Evolutionary conservation across 2,888 invertebrate species (phyloP).

Genomic region (Tholera decimalis): DNA sequence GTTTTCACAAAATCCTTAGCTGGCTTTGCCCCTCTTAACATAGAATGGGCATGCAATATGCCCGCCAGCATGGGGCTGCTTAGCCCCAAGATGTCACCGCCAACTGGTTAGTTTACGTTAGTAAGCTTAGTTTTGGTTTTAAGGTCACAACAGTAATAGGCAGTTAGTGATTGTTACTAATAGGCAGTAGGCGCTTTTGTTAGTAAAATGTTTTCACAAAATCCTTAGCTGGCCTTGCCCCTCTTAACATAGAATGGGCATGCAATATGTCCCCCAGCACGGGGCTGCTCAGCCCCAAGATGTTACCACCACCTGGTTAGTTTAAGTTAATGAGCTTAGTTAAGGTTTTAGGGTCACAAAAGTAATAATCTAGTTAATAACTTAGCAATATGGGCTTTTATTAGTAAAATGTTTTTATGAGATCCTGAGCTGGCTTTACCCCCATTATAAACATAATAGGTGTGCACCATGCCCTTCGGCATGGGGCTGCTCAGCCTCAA

Average conservation of each 20-base stretch:
- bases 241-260: slow-evolving; percentile 93
- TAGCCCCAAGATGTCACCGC: slow-evolving; percentile 86
- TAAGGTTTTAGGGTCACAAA: too few species aligned
- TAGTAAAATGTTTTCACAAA: not conserved
- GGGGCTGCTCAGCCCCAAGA: slow-evolving; percentile 85
- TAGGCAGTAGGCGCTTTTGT: too few species aligned
- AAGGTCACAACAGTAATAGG: too few species aligned
- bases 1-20: slow-evolving; percentile 46
- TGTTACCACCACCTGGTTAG: slow-evolving; percentile 84
- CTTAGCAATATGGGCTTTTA: too few species aligned
- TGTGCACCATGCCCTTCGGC: slow-evolving; percentile 84
- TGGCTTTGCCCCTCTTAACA: slow-evolving; percentile 92
- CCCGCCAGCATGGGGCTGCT: slow-evolving; percentile 86
- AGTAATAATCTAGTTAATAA: too few species aligned
- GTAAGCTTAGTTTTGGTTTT: slow-evolving; percentile 49
- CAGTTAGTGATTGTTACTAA: too few species aligned
- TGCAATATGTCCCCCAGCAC: slow-evolving; percentile 85
- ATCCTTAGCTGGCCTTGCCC: slow-evolving; percentile 76
- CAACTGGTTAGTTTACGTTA: slow-evolving; percentile 74
- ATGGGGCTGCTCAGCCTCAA: slow-evolving; percentile 86
- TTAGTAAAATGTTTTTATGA: not conserved
- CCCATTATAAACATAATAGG: slow-evolving; percentile 93
- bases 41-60: slow-evolving; percentile 91
- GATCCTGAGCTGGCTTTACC: slow-evolving; percentile 69
- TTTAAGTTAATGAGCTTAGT: slow-evolving; percentile 56